These are phyloP conservation scores for Aproaerema taeniolella DNA, from an alignment of 2,888 invertebrate species.

Conservation along the genomic window DNA sequence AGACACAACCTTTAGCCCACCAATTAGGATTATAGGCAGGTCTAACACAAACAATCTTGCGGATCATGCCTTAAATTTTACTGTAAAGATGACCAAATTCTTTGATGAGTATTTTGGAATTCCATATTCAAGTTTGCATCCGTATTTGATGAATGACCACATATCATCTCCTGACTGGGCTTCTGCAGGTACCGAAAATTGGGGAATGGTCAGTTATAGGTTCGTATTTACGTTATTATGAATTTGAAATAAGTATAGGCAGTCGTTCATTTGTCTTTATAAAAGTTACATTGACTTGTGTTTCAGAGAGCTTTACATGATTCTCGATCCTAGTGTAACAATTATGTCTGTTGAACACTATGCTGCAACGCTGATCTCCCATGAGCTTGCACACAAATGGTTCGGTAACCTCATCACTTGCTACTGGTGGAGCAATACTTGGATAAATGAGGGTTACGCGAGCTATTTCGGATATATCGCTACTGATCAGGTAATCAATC, in stretches of 20 bases:
- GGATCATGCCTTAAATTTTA: conserved; percentile 43
- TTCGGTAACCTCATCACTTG: conserved; percentile 86
- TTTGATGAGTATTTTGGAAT: conserved; percentile 58
- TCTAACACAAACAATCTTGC: conserved; percentile 56
- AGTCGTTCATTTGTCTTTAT: too few relatives aligned
- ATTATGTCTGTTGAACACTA: conserved; percentile 61
- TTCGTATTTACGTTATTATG: conserved; percentile 22
- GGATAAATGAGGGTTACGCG: conserved; percentile 87
- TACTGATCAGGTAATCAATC: conserved; percentile 42
- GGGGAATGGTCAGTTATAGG: conserved; percentile 74
- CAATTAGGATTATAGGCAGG: conserved; percentile 62
- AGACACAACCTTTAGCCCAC: conserved; percentile 42
- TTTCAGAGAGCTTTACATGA: conserved; percentile 59
- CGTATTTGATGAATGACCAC: conserved; percentile 57
- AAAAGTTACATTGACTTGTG: too few relatives aligned
- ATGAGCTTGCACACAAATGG: conserved; percentile 86
- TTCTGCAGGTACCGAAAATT: conserved; percentile 68
- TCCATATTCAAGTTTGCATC: conserved; percentile 49
- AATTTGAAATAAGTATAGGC: too few relatives aligned
- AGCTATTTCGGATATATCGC: conserved; percentile 82
- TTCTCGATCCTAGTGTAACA: conserved; percentile 49
- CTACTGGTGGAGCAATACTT: conserved; percentile 84
- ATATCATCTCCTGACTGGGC: conserved; percentile 69
- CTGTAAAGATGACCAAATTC: conserved; percentile 53
- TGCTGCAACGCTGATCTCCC: conserved; percentile 72